Conservation (phyloP, 2,888 invertebrate genomes). For the Petrophora chlorosata region DNA sequence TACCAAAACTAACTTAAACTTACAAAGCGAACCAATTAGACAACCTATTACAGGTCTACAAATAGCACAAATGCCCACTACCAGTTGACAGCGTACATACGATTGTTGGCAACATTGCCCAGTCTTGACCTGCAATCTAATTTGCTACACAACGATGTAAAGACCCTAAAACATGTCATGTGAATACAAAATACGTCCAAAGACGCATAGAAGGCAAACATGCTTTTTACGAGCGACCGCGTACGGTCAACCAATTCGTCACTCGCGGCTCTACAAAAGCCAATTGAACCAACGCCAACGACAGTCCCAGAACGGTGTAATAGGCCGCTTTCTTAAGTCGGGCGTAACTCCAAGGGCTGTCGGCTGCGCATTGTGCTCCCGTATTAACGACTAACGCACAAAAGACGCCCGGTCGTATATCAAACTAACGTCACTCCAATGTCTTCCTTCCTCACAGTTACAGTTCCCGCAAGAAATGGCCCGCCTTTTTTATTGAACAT, state of each 20-base stretch:
- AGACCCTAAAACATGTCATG: too few species aligned
- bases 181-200: not conserved
- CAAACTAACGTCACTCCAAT: constrained; percentile 82
- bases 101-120: too few species aligned
- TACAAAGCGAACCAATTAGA: too few species aligned
- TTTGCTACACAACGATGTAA: too few species aligned
- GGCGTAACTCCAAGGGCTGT: constrained; percentile 69
- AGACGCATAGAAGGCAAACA: too few species aligned
- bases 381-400: constrained; percentile 79
- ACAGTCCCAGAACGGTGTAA: constrained; percentile 47
- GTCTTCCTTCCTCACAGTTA: constrained; percentile 80
- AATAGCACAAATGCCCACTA: too few species aligned
- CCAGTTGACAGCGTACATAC: too few species aligned
- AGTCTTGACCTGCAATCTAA: too few species aligned
- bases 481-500: constrained; percentile 76
- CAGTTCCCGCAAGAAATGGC: constrained; percentile 69
- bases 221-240: too few species aligned
- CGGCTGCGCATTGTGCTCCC: constrained; percentile 70
- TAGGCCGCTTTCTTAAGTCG: constrained; percentile 62
- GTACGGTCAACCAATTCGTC: constrained; percentile 26
- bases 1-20: too few species aligned
- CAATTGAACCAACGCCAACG: constrained; percentile 6
- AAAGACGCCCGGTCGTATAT: constrained; percentile 78
- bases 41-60: too few species aligned
- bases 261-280: constrained; percentile 27